Base-by-base conservation (phyloP, 2,113 vertebrate species). In the Malurus cyaneus region DNA sequence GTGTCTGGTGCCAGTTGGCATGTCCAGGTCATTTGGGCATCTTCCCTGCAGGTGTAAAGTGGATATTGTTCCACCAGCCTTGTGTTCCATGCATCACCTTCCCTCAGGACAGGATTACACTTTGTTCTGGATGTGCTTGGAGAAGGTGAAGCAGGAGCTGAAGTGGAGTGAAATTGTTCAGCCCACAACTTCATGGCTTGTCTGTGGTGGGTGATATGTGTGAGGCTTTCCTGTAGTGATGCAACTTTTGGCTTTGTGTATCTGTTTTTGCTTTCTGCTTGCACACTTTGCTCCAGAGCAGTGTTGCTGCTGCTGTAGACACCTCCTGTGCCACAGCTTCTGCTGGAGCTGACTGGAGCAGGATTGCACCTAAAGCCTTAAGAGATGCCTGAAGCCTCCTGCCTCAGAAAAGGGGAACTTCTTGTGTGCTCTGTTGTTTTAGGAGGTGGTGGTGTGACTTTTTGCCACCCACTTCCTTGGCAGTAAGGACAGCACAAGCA, bases 131-230 rank as follows among this genome's bases (percentile, higher is more conserved):
- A 42, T 32, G 6, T 66, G 17, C 52, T 41, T 84, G 60, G 52
- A 42, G 47, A 32, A 86, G 46, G 23, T 49, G 47, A 72, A 90
- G 50, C 11, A 29, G 62, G 41, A 56, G 25, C 24, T 76, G 26
- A 56, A 79, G 28, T 23, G 14, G 25, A 39, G 18, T 65, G 32
- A 72, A 42, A 17, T 69, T 7, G 1, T 26, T 70, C n/a, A 70
- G 69, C 20, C 32, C 52, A 14, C 18, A 52, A 8, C 29, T 87
- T 53, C 3, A 0, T 52, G 36, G 21, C 47, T 46, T 53, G 41
- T 76, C n/a, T 56, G 31, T 1, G 2, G 14, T 49, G 62, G 24
- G 5, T 9, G 24, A 57, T 41, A 11, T 0, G 1, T 12, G 14
- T 85, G 66, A 82, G 53, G 21, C n/a, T 34, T 84, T 88, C 54